Evolutionary conservation across 2,113 vertebrate genomes (phyloP), one percentile per base, ranked within the genome.

Genomic region (Pipa parva): DNA sequence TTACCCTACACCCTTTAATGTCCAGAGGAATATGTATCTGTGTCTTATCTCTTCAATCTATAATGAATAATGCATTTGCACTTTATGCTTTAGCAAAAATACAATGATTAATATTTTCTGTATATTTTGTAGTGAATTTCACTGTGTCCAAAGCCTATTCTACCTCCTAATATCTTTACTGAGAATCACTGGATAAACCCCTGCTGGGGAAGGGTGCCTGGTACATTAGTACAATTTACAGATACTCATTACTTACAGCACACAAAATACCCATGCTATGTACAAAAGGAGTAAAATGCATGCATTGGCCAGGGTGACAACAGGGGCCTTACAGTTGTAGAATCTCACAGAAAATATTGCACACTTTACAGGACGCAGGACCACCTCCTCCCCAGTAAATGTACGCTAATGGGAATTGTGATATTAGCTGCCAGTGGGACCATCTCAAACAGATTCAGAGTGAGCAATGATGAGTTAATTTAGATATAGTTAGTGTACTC

Each of bases 201-300:
- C 20, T 18, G 39, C 13, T 49, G 28, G 54, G 63, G 37, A 45
- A n/a, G 56, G 26, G 46, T 31, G 46, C 2, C 21, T 13, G 29
- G 36, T 9, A 22, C 15, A 17, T 51, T 52, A 48, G 66, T 36
- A 69, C 48, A 54, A 60, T 52, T 24, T 54, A 69, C 66, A 68
- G 56, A 59, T 59, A 68, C 45, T 48, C 39, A 36, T 48, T 58
- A 67, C 54, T 67, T 55, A 67, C 64, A 37, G 64, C 55, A 67
- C 64, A 59, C 49, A 36, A 56, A 59, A 27, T 61, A 60, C 48
- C 48, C 66, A 61, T 29, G 57, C 57, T 69, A 61, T 69, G 29
- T 54, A 69, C 66, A 61, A 58, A n/a, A 61, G 46, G 29, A 60
- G 46, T 46, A 37, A 48, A 48, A 22, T 59, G 58, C 66, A 69